phyloP scores from a whole-genome alignment of 2,888 invertebrate species.

The Notodonta dromedarius region DNA sequence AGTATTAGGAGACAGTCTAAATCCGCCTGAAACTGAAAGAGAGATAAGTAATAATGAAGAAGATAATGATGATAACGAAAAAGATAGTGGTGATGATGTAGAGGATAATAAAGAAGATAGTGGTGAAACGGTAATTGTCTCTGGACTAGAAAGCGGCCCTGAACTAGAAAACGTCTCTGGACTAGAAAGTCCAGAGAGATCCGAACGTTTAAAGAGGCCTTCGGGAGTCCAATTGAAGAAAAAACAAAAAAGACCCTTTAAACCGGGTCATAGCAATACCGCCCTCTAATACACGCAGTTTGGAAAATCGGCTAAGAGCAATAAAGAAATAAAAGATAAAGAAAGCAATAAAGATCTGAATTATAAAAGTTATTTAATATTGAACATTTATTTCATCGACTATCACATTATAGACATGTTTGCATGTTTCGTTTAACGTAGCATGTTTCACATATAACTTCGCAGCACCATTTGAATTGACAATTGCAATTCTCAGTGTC shows the following conservation, averaged over 20 bases:
- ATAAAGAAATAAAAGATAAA: too few species aligned
- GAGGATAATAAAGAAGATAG: conserved; percentile 5
- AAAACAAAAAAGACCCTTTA: too few species aligned
- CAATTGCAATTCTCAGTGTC: conserved; percentile 94
- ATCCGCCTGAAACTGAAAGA: neutral
- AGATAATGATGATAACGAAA: conserved; percentile 1
- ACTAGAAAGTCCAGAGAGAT: neutral
- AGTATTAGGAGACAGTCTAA: neutral
- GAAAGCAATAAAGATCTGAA: neutral
- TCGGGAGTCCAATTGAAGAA: neutral
- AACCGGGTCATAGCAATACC: too few species aligned
- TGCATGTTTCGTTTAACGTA: conserved; percentile 88
- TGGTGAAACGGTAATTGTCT: too few species aligned
- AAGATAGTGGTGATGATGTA: conserved; percentile 6
- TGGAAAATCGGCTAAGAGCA: neutral
- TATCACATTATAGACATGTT: conserved; percentile 88
- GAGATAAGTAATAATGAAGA: neutral
- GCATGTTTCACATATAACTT: conserved; percentile 94
- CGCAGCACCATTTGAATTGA: conserved; percentile 96
- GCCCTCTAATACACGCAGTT: conserved; percentile 7
- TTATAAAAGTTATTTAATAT: conserved; percentile 33
- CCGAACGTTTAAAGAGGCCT: neutral
- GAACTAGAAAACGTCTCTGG: too few species aligned
- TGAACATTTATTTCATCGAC: conserved; percentile 65
- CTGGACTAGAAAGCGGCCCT: too few species aligned